phyloP scores from a whole-genome alignment of 2,113 vertebrate species.

The Fulmarus glacialis region DNA sequence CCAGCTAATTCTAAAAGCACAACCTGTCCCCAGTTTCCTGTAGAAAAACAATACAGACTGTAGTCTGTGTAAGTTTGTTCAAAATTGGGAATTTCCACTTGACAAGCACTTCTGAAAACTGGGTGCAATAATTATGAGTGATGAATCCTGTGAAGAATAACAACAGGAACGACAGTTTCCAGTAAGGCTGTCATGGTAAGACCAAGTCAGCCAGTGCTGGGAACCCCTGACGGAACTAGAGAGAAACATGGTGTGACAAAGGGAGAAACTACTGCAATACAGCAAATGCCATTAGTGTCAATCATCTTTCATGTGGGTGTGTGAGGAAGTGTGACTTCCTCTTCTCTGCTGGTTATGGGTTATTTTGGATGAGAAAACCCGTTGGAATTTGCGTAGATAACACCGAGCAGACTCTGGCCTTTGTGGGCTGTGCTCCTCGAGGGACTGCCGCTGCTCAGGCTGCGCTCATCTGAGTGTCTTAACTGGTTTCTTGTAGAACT shows the following conservation, averaged over 20 bases:
- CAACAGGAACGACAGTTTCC: background rate
- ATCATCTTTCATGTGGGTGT: background rate
- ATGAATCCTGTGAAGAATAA: background rate
- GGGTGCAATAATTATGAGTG: background rate
- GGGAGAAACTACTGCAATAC: background rate
- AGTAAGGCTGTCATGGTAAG: background rate
- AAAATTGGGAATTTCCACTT: background rate
- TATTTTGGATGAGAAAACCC: background rate
- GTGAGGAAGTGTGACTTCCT: slow-evolving; percentile 44
- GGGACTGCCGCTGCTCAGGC: background rate
- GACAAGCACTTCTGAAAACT: background rate
- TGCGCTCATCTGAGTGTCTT: background rate
- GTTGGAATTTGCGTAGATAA: background rate
- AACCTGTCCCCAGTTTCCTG: background rate
- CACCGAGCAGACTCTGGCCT: background rate
- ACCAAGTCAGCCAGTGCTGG: background rate
- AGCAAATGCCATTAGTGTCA: background rate
- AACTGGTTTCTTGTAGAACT: background rate
- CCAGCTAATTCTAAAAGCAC: background rate
- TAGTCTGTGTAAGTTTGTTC: background rate
- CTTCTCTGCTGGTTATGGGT: background rate
- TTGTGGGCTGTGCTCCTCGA: background rate
- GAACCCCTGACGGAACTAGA: background rate
- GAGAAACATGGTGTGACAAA: background rate
- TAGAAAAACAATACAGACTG: too few species aligned